Evolutionary conservation across 2,797 vertebrate genomes (phyloP), one percentile per base, ranked within the genome.

Genomic region (Poecile montanus): DNA sequence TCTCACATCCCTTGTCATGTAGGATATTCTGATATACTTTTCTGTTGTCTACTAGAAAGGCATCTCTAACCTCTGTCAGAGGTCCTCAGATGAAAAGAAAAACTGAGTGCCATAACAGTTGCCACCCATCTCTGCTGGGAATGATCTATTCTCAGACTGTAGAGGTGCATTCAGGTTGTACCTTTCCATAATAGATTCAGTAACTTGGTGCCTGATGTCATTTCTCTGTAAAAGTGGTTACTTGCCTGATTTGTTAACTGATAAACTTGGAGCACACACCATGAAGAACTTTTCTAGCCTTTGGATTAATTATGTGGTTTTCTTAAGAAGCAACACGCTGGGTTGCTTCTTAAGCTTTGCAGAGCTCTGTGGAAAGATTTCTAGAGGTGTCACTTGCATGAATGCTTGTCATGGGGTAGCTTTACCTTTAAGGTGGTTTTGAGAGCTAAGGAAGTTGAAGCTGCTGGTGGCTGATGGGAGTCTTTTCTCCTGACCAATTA

Each of bases 261-360:
- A 47, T 66, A 27, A 90, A 83, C 34, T 66, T 34, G 22, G 13
- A 87, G 57, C 18, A 9, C 1, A 4, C 5, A 4, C 32, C 1
- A 2, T 62, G 61, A 84, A 60, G 34, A 56, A 25, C 67, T 74
- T 60, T 77, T 77, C 50, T 47, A 63, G 44, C 56, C 63, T 73
- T 85, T 67, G 42, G 34, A 23, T 77, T 36, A 48, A 47, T 40
- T 40, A 40, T 13, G 38, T 40, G 38, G 38, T 40, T 40, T 40
- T 12, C 38, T 40, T 40, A 40, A 40, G 38, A 40, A 40, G 38
- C 38, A 40, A 36, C 0, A 1, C 2, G 3, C 25, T 14, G 16
- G 10, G 22, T 58, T 82, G 27, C 32, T 87, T 30, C n/a, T 34
- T 40, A 8, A 68, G 34, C n/a, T 83, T 80, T 63, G 25, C 26